Conservation (phyloP, 2,113 vertebrate species). For the Rhombomys opimus region DNA sequence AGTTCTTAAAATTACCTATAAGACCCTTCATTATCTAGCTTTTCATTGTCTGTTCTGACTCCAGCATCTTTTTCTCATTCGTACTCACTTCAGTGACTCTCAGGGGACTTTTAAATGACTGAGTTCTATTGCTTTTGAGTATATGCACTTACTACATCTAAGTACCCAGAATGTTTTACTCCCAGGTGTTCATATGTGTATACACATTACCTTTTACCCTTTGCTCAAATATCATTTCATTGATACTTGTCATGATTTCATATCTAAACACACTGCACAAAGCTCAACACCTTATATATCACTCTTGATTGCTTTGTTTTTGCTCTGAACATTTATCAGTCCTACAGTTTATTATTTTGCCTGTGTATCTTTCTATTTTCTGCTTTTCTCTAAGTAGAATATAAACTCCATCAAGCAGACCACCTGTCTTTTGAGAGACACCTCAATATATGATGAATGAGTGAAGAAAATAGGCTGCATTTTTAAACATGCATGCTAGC, state of each 20-base stretch:
- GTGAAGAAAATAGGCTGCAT: neutral
- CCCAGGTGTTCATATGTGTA: neutral
- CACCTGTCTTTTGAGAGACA: neutral
- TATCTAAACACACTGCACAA: neutral
- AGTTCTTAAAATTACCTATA: neutral
- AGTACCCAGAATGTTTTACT: neutral
- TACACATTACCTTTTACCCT: neutral
- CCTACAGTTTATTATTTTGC: neutral
- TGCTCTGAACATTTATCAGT: neutral
- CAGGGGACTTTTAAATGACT: neutral
- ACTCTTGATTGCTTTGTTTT: slow-evolving; percentile 21
- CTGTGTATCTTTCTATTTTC: neutral
- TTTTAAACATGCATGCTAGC: neutral
- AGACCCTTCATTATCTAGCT: neutral
- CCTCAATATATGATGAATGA: neutral
- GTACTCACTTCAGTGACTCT: slow-evolving; percentile 9
- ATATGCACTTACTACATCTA: neutral
- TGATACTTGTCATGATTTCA: neutral
- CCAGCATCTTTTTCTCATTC: neutral
- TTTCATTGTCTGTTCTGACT: neutral
- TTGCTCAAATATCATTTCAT: neutral
- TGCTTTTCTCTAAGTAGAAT: neutral
- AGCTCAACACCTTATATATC: neutral
- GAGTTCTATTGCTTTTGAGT: neutral
- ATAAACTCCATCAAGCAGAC: neutral